Conservation (phyloP, 2,113 vertebrate genomes). For the Tragelaphus imberbis region DNA sequence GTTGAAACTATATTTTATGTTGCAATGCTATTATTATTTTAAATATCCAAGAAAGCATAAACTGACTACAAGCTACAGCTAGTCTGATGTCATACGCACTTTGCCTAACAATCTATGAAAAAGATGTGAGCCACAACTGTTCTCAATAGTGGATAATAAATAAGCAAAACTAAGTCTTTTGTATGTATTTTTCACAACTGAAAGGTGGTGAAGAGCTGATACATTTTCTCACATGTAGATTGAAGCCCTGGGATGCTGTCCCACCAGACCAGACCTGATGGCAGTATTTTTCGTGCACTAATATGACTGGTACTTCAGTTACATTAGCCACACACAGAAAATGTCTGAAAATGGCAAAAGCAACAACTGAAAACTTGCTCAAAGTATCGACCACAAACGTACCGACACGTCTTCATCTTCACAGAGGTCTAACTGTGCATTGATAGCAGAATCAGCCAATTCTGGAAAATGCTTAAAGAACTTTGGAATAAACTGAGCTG, state of each 20-base stretch:
- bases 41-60: constrained; percentile 11
- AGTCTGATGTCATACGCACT: not conserved
- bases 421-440: constrained; percentile 97
- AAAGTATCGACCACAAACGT: constrained; percentile 68
- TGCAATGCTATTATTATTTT: not conserved
- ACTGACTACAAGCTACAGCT: not conserved
- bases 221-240: not conserved
- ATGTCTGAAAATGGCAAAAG: not conserved
- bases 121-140: not conserved
- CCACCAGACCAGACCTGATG: not conserved
- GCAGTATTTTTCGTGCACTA: not conserved
- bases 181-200: not conserved
- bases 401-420: constrained; percentile 99
- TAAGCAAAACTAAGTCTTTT: not conserved
- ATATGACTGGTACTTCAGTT: not conserved
- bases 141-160: not conserved
- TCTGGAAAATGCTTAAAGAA: constrained; percentile 99
- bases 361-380: not conserved
- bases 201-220: not conserved
- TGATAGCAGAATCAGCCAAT: constrained; percentile 94
- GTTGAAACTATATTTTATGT: not conserved
- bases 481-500: constrained; percentile 98
- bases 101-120: not conserved
- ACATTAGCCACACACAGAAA: not conserved
- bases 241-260: not conserved